These are phyloP conservation scores for Drosophila saltans DNA, from an alignment of 1,140 invertebrate species.

Conservation along the genomic window DNA sequence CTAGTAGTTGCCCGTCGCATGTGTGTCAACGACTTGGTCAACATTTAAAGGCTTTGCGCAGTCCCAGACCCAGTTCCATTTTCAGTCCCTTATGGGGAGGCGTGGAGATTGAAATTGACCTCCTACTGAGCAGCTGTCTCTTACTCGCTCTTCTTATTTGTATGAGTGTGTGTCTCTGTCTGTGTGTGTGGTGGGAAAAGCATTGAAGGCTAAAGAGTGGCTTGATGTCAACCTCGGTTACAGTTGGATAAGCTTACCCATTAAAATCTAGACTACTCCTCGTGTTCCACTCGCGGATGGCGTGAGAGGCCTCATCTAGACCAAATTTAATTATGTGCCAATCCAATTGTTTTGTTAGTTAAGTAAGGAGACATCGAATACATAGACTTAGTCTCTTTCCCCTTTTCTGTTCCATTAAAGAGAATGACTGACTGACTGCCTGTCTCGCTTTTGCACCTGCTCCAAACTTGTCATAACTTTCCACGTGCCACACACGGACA, in stretches of 20 bases:
- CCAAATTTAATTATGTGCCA: neutral
- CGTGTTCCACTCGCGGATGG: neutral
- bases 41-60: slow-evolving; percentile 75
- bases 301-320: no score
- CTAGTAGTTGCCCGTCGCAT: slow-evolving; percentile 47
- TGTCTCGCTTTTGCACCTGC: no score
- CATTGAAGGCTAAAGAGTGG: slow-evolving; percentile 3
- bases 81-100: slow-evolving; percentile 4
- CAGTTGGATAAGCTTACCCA: slow-evolving; percentile 2
- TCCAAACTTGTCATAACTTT: no score
- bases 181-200: neutral
- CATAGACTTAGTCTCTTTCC: no score
- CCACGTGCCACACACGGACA: no score
- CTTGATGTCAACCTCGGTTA: slow-evolving; percentile 10
- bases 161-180: neutral
- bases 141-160: neutral
- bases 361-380: no score
- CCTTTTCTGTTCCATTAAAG: no score
- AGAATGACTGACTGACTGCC: no score
- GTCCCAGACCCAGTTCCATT: slow-evolving; percentile 27
- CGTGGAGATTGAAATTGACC: slow-evolving; percentile 26
- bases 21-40: slow-evolving; percentile 80
- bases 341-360: neutral
- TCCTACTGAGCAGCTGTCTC: slow-evolving; percentile 25
- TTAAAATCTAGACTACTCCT: slow-evolving; percentile 7